These are phyloP conservation scores for Propithecus deckenii DNA, from an alignment of 2,797 vertebrate species.

Conservation along the genomic window DNA sequence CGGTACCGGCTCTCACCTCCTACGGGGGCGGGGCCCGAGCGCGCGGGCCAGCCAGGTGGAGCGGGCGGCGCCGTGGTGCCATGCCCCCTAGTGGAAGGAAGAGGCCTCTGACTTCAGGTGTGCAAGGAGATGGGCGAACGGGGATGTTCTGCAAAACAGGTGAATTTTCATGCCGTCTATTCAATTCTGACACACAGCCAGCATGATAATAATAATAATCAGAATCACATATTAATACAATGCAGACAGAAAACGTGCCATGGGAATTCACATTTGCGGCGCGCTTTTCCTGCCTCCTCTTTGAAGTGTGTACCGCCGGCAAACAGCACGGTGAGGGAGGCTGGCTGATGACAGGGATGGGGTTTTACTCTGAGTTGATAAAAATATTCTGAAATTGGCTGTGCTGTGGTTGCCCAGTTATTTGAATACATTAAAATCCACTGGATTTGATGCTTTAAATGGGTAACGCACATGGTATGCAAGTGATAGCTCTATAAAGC, in stretches of 20 bases:
- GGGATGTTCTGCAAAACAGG: neutral
- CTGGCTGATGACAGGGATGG: accelerated
- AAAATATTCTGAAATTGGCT: neutral
- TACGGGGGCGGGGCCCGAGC: neutral
- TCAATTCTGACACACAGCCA: neutral
- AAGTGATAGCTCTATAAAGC: neutral
- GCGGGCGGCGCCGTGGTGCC: accelerated
- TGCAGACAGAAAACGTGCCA: neutral
- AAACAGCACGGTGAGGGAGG: neutral
- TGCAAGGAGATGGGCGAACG: neutral
- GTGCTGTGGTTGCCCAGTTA: neutral
- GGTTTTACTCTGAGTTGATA: neutral
- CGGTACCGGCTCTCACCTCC: neutral
- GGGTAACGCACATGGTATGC: too few species aligned
- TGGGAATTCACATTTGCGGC: accelerated
- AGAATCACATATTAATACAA: too few species aligned
- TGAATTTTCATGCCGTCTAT: accelerated
- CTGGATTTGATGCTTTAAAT: neutral
- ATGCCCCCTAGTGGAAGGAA: slow-evolving; percentile 56
- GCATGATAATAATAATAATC: too few species aligned
- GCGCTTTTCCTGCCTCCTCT: neutral
- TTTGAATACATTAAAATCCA: too few species aligned
- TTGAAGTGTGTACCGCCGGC: neutral
- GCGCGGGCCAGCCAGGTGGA: neutral
- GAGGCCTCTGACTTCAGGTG: neutral